A percentile compares a stretch with the other conserved stretches of the same genome.
These are phyloP conservation scores for Eristalis pertinax DNA, from an alignment of 2,888 invertebrate genomes.

Conservation along the genomic window DNA sequence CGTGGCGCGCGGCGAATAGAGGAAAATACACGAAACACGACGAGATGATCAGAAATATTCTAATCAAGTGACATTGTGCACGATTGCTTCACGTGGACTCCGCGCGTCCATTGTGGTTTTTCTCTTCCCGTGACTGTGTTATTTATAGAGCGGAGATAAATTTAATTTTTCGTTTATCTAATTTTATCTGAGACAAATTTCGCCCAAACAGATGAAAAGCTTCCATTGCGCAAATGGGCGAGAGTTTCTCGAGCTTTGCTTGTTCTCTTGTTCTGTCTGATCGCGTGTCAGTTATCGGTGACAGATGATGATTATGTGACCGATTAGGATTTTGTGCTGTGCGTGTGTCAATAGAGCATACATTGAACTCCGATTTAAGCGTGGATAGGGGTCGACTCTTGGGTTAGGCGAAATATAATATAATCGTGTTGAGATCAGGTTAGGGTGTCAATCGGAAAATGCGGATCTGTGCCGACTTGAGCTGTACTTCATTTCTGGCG, in stretches of 20 bases:
- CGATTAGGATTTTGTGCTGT: background rate
- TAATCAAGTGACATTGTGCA: slow-evolving; percentile 63
- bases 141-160: slow-evolving; percentile 33
- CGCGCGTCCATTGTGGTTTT: slow-evolving; percentile 23
- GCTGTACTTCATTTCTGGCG: no score
- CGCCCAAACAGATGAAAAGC: background rate
- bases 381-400: background rate
- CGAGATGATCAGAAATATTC: slow-evolving; percentile 15
- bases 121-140: slow-evolving; percentile 19
- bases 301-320: background rate
- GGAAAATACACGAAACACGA: background rate
- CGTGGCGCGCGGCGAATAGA: background rate
- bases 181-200: slow-evolving; percentile 13
- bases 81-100: slow-evolving; percentile 54
- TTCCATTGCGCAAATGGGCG: background rate
- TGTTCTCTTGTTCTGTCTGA: background rate
- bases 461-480: background rate
- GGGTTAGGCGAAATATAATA: background rate
- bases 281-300: background rate
- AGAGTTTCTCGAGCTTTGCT: background rate
- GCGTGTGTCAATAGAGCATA: background rate
- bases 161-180: slow-evolving; percentile 7
- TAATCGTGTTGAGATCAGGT: background rate
- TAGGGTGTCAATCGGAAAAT: background rate
- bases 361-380: background rate